phyloP scores from a whole-genome alignment of 2,797 vertebrate species.

The Galago senegalensis region DNA sequence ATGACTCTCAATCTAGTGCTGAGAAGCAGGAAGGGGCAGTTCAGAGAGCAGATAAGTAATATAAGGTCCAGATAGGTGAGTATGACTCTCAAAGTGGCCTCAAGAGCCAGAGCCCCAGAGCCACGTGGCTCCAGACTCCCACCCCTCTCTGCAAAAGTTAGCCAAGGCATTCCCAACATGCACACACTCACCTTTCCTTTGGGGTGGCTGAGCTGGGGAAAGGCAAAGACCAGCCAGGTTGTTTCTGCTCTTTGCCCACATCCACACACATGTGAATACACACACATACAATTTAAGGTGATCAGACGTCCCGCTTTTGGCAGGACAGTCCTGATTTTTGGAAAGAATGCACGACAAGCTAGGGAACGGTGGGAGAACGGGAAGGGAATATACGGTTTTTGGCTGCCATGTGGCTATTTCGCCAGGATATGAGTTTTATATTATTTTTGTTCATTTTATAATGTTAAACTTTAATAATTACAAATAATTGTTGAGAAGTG shows the following conservation, averaged over 20 bases:
- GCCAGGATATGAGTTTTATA: too few relatives aligned
- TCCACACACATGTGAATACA: too few relatives aligned
- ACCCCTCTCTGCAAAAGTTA: not conserved
- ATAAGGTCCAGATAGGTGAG: not conserved
- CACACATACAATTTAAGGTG: not conserved
- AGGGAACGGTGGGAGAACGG: too few relatives aligned
- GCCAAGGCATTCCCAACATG: not conserved
- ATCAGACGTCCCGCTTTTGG: too few relatives aligned
- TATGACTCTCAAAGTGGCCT: not conserved
- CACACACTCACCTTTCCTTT: not conserved
- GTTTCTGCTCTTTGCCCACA: not conserved
- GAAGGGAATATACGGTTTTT: too few relatives aligned
- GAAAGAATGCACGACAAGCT: too few relatives aligned
- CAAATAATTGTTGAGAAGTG: too few relatives aligned
- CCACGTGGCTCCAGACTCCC: not conserved
- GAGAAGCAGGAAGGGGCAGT: slow-evolving; percentile 37
- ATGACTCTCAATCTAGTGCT: slow-evolving; percentile 65
- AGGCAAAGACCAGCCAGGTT: not conserved
- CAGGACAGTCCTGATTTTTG: too few relatives aligned
- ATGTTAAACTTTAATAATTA: too few relatives aligned
- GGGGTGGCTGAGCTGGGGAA: not conserved
- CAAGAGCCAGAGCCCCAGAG: not conserved
- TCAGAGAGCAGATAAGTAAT: slow-evolving; percentile 46
- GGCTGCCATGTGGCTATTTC: too few relatives aligned
- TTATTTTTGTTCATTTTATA: too few relatives aligned